Evolutionary conservation across 2,888 invertebrate genomes (phyloP), one percentile per base, ranked within the genome.

Genomic region (Altica lythri): DNA sequence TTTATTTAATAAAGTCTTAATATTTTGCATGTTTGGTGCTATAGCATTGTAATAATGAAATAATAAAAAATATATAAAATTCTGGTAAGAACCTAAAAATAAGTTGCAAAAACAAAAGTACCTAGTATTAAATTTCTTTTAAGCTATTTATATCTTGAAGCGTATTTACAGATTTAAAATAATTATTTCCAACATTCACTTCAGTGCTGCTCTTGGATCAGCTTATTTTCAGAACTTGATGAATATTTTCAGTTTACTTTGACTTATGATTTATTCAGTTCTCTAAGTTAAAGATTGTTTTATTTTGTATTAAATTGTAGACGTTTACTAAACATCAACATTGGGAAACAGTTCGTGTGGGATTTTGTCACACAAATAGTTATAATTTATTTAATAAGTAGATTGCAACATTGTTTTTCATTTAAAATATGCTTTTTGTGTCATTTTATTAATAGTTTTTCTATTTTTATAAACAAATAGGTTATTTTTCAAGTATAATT

Each of bases 81-180:
- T n/a, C n/a, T n/a, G n/a, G n/a, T n/a, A n/a, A n/a, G n/a, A n/a
- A 38, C 32, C 57, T 60, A 60, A 54, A 60, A 60, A 57, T 60
- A 60, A 44, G 22, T 34, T 27, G 50, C 45, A 50, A 53, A 56
- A 57, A 60, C 60, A 60, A 57, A 54, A 32, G 22, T 18, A n/a
- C n/a, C n/a, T n/a, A 40, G 57, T 52, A 45, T 60, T 50, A 40
- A 53, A 46, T 60, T 57, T 55, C 57, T 40, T 27, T 55, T 6
- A 29, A 34, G 51, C 46, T 60, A 60, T 60, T 60, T 60, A 49
- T 60, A 60, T 30, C 45, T 42, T 16, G 30, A 22, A 43, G 49
- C 44, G 44, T 27, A 37, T 54, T 54, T 19, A 53, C 16, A 38
- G 10, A 48, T 51, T 60, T 38, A 37, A 53, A 56, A 52, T 56